Evolutionary conservation across 2,888 invertebrate genomes (phyloP), one percentile per base, ranked within the genome.

Genomic region (Petrophora chlorosata): DNA sequence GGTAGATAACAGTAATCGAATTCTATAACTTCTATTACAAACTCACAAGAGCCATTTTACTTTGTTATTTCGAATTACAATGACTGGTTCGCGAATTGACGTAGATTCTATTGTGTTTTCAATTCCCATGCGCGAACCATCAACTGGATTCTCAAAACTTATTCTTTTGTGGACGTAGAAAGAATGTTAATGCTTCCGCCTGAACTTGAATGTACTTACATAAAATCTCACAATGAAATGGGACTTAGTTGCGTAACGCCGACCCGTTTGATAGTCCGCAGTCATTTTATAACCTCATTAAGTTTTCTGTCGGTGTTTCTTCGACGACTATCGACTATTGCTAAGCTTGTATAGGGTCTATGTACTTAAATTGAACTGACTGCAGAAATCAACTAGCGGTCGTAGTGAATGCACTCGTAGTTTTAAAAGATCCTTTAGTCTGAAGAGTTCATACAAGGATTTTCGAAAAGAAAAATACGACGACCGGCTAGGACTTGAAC

Each of bases 171-270:
- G 80, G 76, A 84, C 81, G 82, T 67, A 74, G 73, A 78, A 85
- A 80, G 88, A 89, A 88, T 88, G 79, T 87, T 87, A 87, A 89
- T 87, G 87, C 77, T 83, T 88, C 87, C 88, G 87, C 68, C 76
- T 85, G 82, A 81, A 87, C 82, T 84, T 73, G 82, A 70, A 71
- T 67, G n/a, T n/a, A n/a, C n/a, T n/a, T n/a, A n/a, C n/a, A 72
- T 74, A 73, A 74, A 79, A 79, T 79, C 77, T 74, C 73, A 83
- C 81, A 85, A 83, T 82, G 69, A 71, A 68, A 62, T 42, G 29
- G 66, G 61, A 53, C 55, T 63, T 60, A 70, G 70, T 84, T 84
- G 75, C 82, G 79, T 77, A 84, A 84, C 70, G 64, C 63, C 63
- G 68, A 65, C 59, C 56, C 66, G 61, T 70, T 76, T 76, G 70